Base-by-base conservation (phyloP, 2,888 invertebrate species). In the Rhagium mordax region DNA sequence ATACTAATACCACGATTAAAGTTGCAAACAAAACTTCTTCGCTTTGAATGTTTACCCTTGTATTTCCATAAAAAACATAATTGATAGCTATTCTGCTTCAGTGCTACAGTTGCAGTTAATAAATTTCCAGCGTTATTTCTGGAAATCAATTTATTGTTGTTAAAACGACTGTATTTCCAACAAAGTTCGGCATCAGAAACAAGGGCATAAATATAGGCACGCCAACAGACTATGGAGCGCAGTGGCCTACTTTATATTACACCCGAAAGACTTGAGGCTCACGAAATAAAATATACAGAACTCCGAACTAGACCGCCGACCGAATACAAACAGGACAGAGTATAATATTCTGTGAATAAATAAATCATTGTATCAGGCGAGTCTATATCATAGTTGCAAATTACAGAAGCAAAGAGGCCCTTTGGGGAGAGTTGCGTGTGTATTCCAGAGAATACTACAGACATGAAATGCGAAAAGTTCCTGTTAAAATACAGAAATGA, bases 211-310 rank as follows among this genome's bases (percentile, higher is more conserved):
- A 41, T 41, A 41, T 41, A 41, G n/a, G n/a, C 41, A 41, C 41
- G 41, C 41, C 41, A 41, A 41, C 41, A 13, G 41, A n/a, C 13
- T 41, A 41, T 41, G 27, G 55, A 24, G 55, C 27, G 27, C 24
- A 57, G 15, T 53, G 27, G 55, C 27, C 55, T 57, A 57, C 24
- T 57, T 57, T 57, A 24, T 57, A 57, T 57, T 57, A 27, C 8
- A 57, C 27, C 24, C 55, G n/a, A 21, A 27, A 57, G 24, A 57
- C 27, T 57, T 13, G 27, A 57, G 27, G 2, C 55, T 27, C 55
- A 57, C 55, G 24, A 27, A 57, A 57, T 57, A 57, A 57, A 57
- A 57, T 27, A 24, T 15, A 57, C 21, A 53, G n/a, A 53, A 51
- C 55, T 20, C 21, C 24, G 20, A 33, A 41, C 41, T 41, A 41